phyloP scores from a whole-genome alignment of 2,888 invertebrate genomes.

The Tanaodytes sp. region DNA sequence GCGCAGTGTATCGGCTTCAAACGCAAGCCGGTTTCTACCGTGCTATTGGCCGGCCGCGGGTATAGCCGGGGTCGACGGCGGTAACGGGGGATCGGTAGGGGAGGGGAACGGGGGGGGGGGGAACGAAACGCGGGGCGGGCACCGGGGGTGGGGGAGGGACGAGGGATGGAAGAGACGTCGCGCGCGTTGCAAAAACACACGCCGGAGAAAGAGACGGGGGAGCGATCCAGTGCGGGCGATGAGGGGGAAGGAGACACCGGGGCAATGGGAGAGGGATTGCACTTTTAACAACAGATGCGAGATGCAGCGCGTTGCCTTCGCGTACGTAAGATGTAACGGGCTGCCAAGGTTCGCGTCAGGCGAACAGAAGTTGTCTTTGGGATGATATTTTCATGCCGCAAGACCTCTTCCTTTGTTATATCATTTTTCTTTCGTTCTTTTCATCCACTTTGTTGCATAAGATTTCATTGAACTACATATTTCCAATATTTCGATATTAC shows the following conservation, averaged over 20 bases:
- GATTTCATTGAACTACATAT: too few species aligned
- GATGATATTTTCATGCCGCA: background rate
- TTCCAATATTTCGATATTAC: too few species aligned
- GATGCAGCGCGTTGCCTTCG: constrained; percentile 60
- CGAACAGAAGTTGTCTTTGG: constrained; percentile 26
- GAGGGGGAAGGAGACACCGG: too few species aligned
- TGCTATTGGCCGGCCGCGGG: constrained; percentile 71
- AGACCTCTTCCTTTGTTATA: background rate
- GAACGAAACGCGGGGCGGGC: constrained; percentile 6
- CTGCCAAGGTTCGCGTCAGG: constrained; percentile 54
- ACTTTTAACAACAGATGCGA: constrained; percentile 62
- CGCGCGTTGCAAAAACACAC: constrained; percentile 28
- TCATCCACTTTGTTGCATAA: too few species aligned
- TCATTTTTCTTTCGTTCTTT: too few species aligned
- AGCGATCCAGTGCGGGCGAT: background rate
- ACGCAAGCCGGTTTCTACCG: constrained; percentile 53
- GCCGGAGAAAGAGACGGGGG: constrained; percentile 10
- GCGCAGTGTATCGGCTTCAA: constrained; percentile 44
- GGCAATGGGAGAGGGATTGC: constrained; percentile 23
- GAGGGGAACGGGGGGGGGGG: constrained; percentile 14
- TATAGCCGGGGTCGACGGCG: constrained; percentile 32
- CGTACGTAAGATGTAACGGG: constrained; percentile 61
- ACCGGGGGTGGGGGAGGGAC: too few species aligned
- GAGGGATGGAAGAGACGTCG: constrained; percentile 10
- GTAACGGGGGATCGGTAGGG: constrained; percentile 27